Evolutionary conservation across 2,797 vertebrate species (phyloP).

Genomic region (Dipus sagitta): DNA sequence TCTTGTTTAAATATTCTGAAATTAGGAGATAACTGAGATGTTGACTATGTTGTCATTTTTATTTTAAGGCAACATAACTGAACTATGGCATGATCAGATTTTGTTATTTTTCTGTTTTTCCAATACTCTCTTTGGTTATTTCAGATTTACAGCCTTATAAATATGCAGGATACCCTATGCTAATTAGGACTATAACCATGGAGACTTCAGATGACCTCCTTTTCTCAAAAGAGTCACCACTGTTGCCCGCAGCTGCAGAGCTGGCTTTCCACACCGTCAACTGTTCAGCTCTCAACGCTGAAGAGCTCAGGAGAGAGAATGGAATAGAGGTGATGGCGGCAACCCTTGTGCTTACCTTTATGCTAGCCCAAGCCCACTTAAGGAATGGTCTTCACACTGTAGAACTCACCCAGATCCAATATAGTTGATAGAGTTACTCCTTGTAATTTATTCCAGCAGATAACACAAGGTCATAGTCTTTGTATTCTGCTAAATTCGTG

Average conservation of each 20-base stretch:
- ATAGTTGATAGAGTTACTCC: not conserved
- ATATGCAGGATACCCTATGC: constrained; percentile 99
- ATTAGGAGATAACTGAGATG: constrained; percentile 16
- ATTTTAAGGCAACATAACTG: not conserved
- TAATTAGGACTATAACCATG: constrained; percentile 98
- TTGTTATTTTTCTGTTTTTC: constrained; percentile 28
- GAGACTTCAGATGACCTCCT: constrained; percentile 96
- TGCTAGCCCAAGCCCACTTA: not conserved
- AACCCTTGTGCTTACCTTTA: not conserved
- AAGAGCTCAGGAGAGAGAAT: constrained; percentile 97
- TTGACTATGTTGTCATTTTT: not conserved
- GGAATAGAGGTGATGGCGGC: constrained; percentile 94
- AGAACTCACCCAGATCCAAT: constrained; percentile 8
- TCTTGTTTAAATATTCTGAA: constrained; percentile 2
- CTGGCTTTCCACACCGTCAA: constrained; percentile 98
- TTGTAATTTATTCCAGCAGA: constrained; percentile 37
- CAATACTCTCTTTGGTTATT: constrained; percentile 48
- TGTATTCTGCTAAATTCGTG: constrained; percentile 45
- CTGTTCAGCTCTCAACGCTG: constrained; percentile 98
- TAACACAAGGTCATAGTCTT: not conserved
- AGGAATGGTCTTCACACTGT: not conserved
- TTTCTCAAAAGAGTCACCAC: constrained; percentile 96
- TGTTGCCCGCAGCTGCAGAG: constrained; percentile 96
- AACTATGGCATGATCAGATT: not conserved
- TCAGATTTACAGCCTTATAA: constrained; percentile 98